These are phyloP conservation scores for Phyllotreta striolata DNA, from an alignment of 2,888 invertebrate species.

Conservation along the genomic window DNA sequence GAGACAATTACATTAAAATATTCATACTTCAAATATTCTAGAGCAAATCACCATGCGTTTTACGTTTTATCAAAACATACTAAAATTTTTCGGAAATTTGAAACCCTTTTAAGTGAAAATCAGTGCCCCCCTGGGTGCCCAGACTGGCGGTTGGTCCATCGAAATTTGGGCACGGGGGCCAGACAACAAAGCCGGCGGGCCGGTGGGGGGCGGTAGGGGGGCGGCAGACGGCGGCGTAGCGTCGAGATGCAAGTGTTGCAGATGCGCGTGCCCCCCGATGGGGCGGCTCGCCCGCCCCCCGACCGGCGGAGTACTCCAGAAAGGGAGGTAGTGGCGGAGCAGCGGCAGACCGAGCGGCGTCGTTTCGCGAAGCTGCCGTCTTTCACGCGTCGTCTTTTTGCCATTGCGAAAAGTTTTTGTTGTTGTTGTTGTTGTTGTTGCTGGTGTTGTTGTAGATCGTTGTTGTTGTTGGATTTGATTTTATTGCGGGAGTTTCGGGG, in stretches of 20 bases:
- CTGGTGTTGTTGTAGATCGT: too few species aligned
- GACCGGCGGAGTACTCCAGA: constrained; percentile 27
- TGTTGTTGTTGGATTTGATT: too few species aligned
- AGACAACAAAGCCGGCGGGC: constrained; percentile 25
- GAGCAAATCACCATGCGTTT: too few species aligned
- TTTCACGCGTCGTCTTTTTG: constrained; percentile 47
- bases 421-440: constrained; percentile 1
- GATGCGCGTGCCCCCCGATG: constrained; percentile 41
- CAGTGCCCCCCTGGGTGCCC: background rate
- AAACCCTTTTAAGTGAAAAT: too few species aligned
- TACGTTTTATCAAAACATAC: too few species aligned
- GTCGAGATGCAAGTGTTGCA: constrained; percentile 42
- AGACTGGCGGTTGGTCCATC: background rate
- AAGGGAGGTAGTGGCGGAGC: constrained; percentile 49
- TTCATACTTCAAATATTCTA: too few species aligned
- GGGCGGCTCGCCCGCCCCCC: constrained; percentile 16
- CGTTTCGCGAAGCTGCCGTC: constrained; percentile 48
- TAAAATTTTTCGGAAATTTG: too few species aligned
- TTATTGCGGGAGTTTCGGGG: too few species aligned
- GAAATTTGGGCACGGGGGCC: constrained; percentile 10
- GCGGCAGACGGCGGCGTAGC: constrained; percentile 21
- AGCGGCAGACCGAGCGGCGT: constrained; percentile 55
- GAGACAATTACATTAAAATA: too few species aligned
- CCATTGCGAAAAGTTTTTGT: constrained; percentile 14
- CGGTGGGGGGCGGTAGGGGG: background rate